Conservation (phyloP, 2,113 vertebrate species). For the Cynocephalus volans region DNA sequence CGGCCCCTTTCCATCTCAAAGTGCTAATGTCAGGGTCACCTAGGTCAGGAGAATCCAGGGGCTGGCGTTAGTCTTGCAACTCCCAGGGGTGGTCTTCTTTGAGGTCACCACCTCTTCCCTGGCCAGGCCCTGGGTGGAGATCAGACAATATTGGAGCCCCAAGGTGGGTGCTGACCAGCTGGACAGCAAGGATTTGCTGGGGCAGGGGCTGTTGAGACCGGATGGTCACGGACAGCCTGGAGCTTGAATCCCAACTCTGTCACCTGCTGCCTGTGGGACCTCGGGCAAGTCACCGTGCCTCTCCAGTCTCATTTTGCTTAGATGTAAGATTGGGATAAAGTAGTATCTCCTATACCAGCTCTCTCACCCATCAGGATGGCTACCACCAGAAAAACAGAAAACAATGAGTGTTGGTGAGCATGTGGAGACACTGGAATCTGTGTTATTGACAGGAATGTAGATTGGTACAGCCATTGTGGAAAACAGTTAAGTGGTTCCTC, state of each 20-base stretch:
- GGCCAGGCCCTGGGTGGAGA: background rate
- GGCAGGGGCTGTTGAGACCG: background rate
- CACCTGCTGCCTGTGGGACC: background rate
- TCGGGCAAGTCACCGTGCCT: background rate
- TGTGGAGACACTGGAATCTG: background rate
- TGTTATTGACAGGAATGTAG: background rate
- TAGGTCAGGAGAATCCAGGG: background rate
- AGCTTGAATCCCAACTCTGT: background rate
- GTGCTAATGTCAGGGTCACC: background rate
- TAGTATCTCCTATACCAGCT: background rate
- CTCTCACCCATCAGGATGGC: background rate
- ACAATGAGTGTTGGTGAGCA: background rate
- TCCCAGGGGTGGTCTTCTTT: background rate
- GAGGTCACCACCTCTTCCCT: background rate
- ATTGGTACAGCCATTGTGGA: background rate
- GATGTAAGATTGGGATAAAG: background rate
- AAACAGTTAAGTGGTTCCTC: background rate
- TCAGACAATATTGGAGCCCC: background rate
- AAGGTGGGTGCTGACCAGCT: fast-evolving
- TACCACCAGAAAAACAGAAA: background rate
- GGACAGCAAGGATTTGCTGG: background rate
- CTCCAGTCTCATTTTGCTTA: background rate
- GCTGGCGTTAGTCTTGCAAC: background rate
- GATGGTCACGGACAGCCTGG: background rate
- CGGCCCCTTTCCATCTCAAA: too few species aligned